Base-by-base conservation (phyloP, 2,888 invertebrate genomes). In the Periphyllus acericola region DNA sequence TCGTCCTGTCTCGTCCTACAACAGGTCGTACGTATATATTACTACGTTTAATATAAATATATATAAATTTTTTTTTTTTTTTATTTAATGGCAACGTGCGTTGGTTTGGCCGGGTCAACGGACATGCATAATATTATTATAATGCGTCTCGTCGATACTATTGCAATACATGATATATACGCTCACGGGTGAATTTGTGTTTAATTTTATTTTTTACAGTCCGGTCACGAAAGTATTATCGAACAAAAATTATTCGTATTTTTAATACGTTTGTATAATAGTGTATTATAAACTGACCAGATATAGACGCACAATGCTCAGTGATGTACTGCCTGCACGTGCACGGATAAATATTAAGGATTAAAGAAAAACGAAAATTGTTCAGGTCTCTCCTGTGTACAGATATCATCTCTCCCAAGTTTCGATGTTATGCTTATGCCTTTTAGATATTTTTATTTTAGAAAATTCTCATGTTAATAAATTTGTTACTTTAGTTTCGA, bases 81-180 rank as follows among this genome's bases (percentile, higher is more conserved):
- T n/a, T 55, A 6, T n/a, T 8, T 74, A 55, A 36, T 83, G 55
- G 52, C 34, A 68, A 55, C 40, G 21, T 21, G 74, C 72, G 55
- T 83, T 36, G 74, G 83, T 83, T 74, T 6, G 34, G 74, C 4
- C 21, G 83, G 83, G 83, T 83, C 74, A 83, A 83, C 55, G 74
- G 19, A 74, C 83, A 83, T 36, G 9, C n/a, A 72, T 83, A 55
- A 29, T 80, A 71, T 25, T 81, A 72, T 29, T 36, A 36, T 74
- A 74, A 19, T 25, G n/a, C 36, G 25, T 55, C 36, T 74, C 19
- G 76, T 60, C 60, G 19, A 60, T 34, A 79, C 34, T 78, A 29
- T 60, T 52, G 55, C 4, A 71, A 71, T 71, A 71, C 17, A 71
- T 46, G 2, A 46, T 71, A 14, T 55, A 29, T 34, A 29, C 25